phyloP scores from a whole-genome alignment of 2,113 vertebrate species.

The Hypocryptadius cinnamomeus region DNA sequence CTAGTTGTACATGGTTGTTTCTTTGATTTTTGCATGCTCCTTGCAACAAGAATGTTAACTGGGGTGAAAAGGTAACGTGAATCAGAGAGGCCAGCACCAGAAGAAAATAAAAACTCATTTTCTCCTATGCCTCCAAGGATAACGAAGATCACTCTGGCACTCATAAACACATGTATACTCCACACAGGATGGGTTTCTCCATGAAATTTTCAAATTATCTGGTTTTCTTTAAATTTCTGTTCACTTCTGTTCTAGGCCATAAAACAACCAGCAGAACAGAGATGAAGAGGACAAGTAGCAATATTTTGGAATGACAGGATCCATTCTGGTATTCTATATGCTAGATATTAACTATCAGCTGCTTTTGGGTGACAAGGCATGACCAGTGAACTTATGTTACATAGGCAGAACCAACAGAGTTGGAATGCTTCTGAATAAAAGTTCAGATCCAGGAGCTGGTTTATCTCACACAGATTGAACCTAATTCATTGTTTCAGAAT shows the following conservation, averaged over 20 bases:
- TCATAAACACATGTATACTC: neutral
- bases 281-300: neutral
- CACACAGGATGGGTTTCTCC: neutral
- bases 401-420: neutral
- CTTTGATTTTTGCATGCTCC: neutral
- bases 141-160: neutral
- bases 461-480: neutral
- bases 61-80: conserved; percentile 50
- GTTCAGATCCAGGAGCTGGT: neutral
- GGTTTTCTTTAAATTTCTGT: neutral
- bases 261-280: neutral
- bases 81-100: neutral
- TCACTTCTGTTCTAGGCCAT: neutral
- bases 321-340: neutral
- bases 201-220: neutral
- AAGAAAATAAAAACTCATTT: neutral
- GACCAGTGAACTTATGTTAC: neutral
- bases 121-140: neutral
- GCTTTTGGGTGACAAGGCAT: neutral
- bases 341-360: neutral
- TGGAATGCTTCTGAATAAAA: neutral
- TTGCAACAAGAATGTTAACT: neutral
- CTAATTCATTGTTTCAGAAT: neutral
- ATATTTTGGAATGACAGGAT: neutral
- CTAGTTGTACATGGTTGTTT: neutral